Evolutionary conservation across 2,797 vertebrate genomes (phyloP), one percentile per base, ranked within the genome.

Genomic region (Odontamblyopus lacepedii): DNA sequence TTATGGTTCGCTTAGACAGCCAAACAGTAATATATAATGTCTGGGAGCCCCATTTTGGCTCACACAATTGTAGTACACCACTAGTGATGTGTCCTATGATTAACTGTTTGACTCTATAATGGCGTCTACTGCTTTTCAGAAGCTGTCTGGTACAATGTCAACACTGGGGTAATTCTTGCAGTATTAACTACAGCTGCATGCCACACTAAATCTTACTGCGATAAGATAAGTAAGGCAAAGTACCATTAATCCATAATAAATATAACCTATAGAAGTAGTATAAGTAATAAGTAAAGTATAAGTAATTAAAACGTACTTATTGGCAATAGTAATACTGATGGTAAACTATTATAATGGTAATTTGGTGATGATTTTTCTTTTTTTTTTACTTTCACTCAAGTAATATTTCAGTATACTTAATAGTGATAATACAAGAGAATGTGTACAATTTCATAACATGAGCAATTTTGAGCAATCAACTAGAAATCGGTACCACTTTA

Each of bases 71-170:
- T 79, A 73, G 53, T 75, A 63, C 8, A 57, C 15, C 30, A 35
- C 30, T 70, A 55, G 64, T 53, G 55, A 73, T 18, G 69, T 83
- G 71, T 71, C 76, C 38, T 57, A 64, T 78, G 71, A 80, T 75
- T 30, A 80, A 76, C 56, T 69, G 55, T 56, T 18, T 23, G 23
- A 32, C 57, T 67, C 65, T 51, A 13, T 8, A 1, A 56, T 48
- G 63, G 2, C 29, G 65, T 63, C 61, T 71, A 30, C 64, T 13
- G 12, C 60, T 38, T 69, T 48, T 66, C 32, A 71, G n/a, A 23
- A 71, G 61, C 12, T 70, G 48, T 3, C 67, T 30, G 23, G 23
- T 38, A 41, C 56, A 19, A 77, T 66, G 7, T 27, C 48, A 72
- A 44, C 6, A 48, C 23, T 11, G 13, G 19, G 11, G 9, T 26